Conservation (phyloP, 2,888 invertebrate genomes). For the Tetheella fluctuosa region DNA sequence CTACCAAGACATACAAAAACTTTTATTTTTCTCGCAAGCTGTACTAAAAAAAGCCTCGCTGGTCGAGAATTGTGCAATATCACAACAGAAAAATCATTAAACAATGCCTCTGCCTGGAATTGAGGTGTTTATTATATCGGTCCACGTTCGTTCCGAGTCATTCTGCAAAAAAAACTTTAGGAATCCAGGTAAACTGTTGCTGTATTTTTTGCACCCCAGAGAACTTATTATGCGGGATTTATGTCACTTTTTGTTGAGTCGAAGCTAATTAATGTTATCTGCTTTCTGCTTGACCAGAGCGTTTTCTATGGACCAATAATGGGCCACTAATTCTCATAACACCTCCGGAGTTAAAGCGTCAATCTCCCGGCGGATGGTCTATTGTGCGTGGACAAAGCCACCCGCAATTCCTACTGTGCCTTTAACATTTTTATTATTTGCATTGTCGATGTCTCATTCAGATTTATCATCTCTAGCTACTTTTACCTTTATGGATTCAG, state of each 20-base stretch:
- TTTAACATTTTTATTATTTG: conserved; percentile 76
- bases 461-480: conserved; percentile 47
- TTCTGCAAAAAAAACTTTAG: conserved; percentile 69
- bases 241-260: conserved; percentile 82
- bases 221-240: conserved; percentile 83
- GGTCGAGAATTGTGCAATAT: conserved; percentile 80
- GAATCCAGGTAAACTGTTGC: conserved; percentile 74
- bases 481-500: conserved; percentile 45
- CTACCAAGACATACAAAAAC: conserved; percentile 80
- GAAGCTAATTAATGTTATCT: conserved; percentile 83
- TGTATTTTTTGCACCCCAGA: conserved; percentile 68
- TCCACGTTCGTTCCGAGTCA: conserved; percentile 67
- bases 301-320: conserved; percentile 77
- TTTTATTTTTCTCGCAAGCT: conserved; percentile 74
- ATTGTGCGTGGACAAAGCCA: conserved; percentile 78
- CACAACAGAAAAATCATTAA: conserved; percentile 82
- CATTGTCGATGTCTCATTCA: conserved; percentile 76
- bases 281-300: conserved; percentile 77
- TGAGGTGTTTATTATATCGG: conserved; percentile 83
- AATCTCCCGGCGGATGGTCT: conserved; percentile 61
- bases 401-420: conserved; percentile 77
- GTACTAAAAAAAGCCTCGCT: conserved; percentile 65
- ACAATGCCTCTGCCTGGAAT: conserved; percentile 81
- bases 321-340: conserved; percentile 82
- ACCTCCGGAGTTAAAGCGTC: conserved; percentile 78